Conservation (phyloP, 2,888 invertebrate genomes). For the Drosophila gaucha region DNA sequence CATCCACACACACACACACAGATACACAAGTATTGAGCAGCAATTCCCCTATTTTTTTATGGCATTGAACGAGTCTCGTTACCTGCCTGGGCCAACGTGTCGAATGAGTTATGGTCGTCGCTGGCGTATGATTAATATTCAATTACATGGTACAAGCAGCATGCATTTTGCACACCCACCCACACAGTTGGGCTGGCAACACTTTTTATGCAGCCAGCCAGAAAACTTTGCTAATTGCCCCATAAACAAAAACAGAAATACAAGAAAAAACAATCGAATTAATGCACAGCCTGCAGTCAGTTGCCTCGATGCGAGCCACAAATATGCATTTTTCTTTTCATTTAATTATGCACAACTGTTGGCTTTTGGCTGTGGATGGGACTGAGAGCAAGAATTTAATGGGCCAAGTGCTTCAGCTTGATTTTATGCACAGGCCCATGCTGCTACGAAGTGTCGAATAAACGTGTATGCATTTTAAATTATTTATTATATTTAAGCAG, state of each 20-base stretch:
- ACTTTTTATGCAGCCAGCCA: conserved; percentile 48
- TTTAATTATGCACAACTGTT: conserved; percentile 48
- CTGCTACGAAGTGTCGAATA: neutral
- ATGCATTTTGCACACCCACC: conserved; percentile 19
- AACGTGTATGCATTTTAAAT: neutral
- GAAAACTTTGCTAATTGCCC: conserved; percentile 71
- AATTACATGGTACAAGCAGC: conserved; percentile 66
- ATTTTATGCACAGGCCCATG: neutral
- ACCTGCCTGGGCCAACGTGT: conserved; percentile 56
- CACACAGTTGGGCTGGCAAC: neutral
- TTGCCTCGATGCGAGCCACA: conserved; percentile 17
- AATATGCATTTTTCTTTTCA: conserved; percentile 30
- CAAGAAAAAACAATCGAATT: conserved; percentile 39
- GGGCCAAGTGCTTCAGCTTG: neutral
- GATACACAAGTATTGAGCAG: conserved; percentile 30
- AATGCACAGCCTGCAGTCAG: conserved; percentile 33
- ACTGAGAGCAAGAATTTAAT: neutral
- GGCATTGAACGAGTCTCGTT: conserved; percentile 55
- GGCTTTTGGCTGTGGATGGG: neutral
- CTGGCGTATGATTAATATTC: conserved; percentile 76
- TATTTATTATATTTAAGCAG: conserved; percentile 2
- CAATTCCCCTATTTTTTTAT: conserved; percentile 43
- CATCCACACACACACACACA: neutral
- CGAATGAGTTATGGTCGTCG: conserved; percentile 68
- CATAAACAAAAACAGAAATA: conserved; percentile 46